Evolutionary conservation across 2,797 vertebrate species (phyloP).

Genomic region (Parauchenoglanis punctatus): DNA sequence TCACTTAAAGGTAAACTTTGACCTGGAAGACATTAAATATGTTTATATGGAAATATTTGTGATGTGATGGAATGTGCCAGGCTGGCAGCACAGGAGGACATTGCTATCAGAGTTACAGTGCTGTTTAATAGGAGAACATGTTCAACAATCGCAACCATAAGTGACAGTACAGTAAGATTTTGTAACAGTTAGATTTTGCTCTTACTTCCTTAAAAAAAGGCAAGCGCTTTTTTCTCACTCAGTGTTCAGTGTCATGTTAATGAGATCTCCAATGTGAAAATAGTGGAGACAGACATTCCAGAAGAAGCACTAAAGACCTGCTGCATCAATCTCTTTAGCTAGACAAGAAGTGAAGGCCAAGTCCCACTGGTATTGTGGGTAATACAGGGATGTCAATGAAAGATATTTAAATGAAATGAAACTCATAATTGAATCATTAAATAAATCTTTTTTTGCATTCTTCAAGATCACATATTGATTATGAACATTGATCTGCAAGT

Average conservation of each 20-base stretch:
- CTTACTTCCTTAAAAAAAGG: neutral
- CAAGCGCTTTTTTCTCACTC: neutral
- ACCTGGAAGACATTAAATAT: neutral
- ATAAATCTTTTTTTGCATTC: neutral
- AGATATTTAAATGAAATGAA: neutral
- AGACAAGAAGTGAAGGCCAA: neutral
- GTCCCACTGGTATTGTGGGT: neutral
- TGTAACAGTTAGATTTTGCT: neutral
- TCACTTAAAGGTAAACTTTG: neutral
- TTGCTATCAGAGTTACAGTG: too few species aligned
- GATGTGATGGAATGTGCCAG: neutral
- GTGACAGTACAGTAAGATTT: neutral
- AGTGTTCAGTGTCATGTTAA: neutral
- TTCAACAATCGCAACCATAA: neutral
- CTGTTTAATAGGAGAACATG: neutral
- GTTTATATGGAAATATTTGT: neutral
- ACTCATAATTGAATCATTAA: neutral
- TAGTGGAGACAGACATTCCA: neutral
- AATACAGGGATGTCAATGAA: neutral
- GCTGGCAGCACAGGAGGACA: neutral
- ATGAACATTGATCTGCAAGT: neutral
- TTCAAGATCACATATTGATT: neutral
- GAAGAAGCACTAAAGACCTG: neutral
- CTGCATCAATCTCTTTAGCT: neutral
- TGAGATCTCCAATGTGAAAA: neutral